Base-by-base conservation (phyloP, 2,113 vertebrate species). In the Sebastes fasciatus region DNA sequence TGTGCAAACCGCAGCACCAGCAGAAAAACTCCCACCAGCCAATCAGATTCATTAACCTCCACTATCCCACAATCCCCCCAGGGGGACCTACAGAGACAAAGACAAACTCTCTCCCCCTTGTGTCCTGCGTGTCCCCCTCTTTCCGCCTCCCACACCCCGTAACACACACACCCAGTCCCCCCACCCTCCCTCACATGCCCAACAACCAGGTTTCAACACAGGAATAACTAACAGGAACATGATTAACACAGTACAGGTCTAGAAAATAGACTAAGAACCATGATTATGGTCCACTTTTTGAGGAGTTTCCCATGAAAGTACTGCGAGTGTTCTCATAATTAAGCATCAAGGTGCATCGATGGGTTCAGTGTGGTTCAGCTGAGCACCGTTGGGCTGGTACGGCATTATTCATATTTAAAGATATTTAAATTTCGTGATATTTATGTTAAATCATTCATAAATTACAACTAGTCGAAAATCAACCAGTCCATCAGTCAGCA, bases 1-100 rank as follows among this genome's bases (percentile, higher is more conserved):
- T 92, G 92, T 88, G 85, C 87, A 94, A 95, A 95, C 79, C 76
- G 91, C 94, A 93, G 91, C 90, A 91, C 83, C 91, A 95, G 94
- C 93, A 93, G 91, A 93, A 94, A 93, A 94, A 89, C 93, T 93
- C 86, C 76, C 79, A 91, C 62, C 82, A 92, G 78, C 90, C 92
- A 93, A 95, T 94, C 93, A 94, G 84, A 90, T 91, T 95, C 94
- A 95, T 95, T 95, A 96, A 94, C 94, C 94, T 94, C 91, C 85
- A 93, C 90, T 80, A 91, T 93, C 86, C 91, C 87, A 91, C 88
- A 91, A 91, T 90, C 89, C 92, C 93, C 83, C 82, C 65, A 45
- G 82, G 88, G 90, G 87, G 73, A 87, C 88, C 84, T 72, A 89
- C 76, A 88, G 87, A 95, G 93, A 95, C 92, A 95, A 93, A 94